Base-by-base conservation (phyloP, 2,797 vertebrate genomes). In the Enteromius anoplus region DNA sequence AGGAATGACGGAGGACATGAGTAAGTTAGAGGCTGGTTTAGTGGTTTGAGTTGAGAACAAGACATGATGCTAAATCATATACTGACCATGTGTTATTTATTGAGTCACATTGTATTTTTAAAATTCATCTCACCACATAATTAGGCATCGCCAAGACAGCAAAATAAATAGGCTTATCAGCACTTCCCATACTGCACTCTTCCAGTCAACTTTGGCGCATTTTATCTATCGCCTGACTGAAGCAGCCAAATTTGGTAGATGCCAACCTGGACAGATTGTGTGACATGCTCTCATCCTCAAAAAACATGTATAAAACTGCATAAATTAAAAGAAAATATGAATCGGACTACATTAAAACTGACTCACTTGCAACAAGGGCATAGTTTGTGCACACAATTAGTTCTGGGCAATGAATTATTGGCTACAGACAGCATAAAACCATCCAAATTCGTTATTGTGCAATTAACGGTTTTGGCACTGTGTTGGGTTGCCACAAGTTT, bases 1-100 rank as follows among this genome's bases (percentile, higher is more conserved):
- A 97, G 97, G 95, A 88, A 98, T 99, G 97, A 98, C 97, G 0
- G 98, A 99, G 90, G 97, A 99, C 86, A 97, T 99, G 97, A 98
- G 98, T 99, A 94, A 96, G 95, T 64, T 64, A 32, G 60, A 64
- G 26, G 1, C 26, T 64, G 14, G 60, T 17, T 64, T 17, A 17
- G 60, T 1, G 5, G 1, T 17, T 45, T 45, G 45, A 45, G 40
- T 45, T 45, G 45, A 14, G 45, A 42, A 42, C 9, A 8, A 40
- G 40, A 40, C 40, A n/a, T 32, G 2, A 55, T 34, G 19, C 21
- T 75, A n/a, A 34, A 53, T 53, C 4, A 15, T 69, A 4, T 10
- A 9, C 3, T 15, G 14, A 49, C 15, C 29, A 32, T 32, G 26
- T 47, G 32, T 49, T 49, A 49, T 19, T 10, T 49, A 29, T 47